phyloP scores from a whole-genome alignment of 1,140 invertebrate genomes.

The Neodiprion fabricii region DNA sequence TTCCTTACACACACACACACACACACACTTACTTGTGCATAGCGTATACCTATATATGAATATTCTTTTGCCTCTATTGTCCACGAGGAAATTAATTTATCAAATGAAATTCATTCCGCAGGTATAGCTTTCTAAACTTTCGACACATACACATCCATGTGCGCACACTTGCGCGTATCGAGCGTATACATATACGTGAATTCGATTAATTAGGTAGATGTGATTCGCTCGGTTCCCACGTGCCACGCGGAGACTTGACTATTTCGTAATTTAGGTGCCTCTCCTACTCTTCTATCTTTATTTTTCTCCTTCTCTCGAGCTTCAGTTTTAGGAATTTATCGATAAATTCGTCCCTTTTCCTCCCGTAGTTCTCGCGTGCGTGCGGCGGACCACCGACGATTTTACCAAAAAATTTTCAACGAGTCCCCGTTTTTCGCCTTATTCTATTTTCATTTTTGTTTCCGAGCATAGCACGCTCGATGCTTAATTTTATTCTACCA shows the following conservation, averaged over 20 bases:
- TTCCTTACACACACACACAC: too few relatives aligned
- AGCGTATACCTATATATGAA: too few relatives aligned
- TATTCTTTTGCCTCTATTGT: neutral
- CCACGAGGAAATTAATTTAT: neutral
- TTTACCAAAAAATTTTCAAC: too few relatives aligned
- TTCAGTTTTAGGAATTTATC: neutral
- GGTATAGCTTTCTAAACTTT: conserved; percentile 3
- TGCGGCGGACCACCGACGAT: too few relatives aligned
- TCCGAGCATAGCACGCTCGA: too few relatives aligned
- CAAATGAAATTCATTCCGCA: neutral
- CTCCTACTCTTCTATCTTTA: neutral
- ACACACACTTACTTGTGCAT: too few relatives aligned
- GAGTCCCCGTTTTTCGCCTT: too few relatives aligned
- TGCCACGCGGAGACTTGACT: neutral
- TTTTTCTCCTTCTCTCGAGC: neutral
- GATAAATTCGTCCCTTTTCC: too few relatives aligned
- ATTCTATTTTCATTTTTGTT: too few relatives aligned
- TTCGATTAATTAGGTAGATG: conserved; percentile 3
- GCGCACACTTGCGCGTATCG: neutral
- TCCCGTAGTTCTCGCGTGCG: too few relatives aligned
- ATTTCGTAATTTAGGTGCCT: neutral
- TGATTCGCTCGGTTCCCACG: conserved; percentile 1
- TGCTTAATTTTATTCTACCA: too few relatives aligned
- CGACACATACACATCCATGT: neutral
- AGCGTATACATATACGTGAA: neutral